Evolutionary conservation across 2,113 vertebrate species (phyloP), one percentile per base, ranked within the genome.

Genomic region (Salvelinus fontinalis): DNA sequence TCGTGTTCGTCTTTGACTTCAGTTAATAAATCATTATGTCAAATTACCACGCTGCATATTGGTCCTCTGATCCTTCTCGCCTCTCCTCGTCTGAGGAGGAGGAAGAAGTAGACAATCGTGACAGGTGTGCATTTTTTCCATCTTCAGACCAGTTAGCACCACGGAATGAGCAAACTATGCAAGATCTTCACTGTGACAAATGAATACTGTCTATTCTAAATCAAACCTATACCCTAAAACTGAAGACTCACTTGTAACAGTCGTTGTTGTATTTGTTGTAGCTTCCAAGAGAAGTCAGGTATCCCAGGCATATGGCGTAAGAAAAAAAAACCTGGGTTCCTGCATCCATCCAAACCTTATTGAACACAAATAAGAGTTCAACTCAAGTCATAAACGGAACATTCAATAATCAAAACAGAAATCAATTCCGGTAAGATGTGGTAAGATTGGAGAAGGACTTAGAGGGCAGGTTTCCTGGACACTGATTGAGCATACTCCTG

Each of bases 281-380:
- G 82, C 91, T 92, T 24, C 90, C 89, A 67, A 92, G 87, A 1
- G 89, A 88, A 5, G 87, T 89, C 29, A 92, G 75, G 31, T 83
- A 89, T 67, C 91, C 91, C 76, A 91, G 70, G 74, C 89, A 91
- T 72, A 92, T 75, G 4, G 89, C 88, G 31, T 90, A 91, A 12
- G 90, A 93, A 62, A 87, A 93, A 81, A 93, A 91, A 70, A 93
- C 83, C 75, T 93, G 92, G 7, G 90, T 92, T 44, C 91, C 91
- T 73, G 91, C 91, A 76, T 93, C 92, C 78, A 92, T 85, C 92
- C 91, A 93, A 29, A 93, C 92, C 2, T 76, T 48, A 62, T 22
- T n/a, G 34, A 67, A 6, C 20, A 51, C 24, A 71, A n/a, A 78
- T 39, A 44, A 14, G 24, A 66, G 13, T 66, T 22, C 24, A 11